phyloP scores from a whole-genome alignment of 2,113 vertebrate genomes.

The Egretta garzetta region DNA sequence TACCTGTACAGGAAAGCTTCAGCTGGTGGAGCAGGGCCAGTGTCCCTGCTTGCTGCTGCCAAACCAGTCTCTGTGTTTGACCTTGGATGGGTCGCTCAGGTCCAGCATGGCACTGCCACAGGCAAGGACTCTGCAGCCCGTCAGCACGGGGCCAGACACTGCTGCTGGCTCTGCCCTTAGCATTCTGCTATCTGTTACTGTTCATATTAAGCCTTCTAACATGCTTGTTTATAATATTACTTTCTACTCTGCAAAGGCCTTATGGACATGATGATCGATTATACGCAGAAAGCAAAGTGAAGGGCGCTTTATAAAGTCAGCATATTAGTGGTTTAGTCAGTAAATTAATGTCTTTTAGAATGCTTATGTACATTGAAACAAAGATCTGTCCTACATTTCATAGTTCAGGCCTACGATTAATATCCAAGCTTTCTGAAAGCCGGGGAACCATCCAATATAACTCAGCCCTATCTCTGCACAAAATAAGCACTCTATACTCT shows the following conservation, averaged over 20 bases:
- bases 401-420: background rate
- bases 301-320: background rate
- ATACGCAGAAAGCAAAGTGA: background rate
- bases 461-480: background rate
- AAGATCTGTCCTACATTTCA: background rate
- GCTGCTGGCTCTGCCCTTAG: background rate
- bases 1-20: background rate
- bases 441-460: background rate
- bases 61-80: background rate
- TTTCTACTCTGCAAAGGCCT: accelerated
- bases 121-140: background rate
- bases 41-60: background rate
- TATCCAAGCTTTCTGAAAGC: background rate
- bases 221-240: background rate
- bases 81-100: background rate
- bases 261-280: background rate
- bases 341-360: background rate
- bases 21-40: background rate
- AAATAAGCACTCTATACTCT: background rate
- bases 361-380: background rate
- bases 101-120: background rate
- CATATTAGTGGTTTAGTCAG: background rate
- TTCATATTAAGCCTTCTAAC: background rate
- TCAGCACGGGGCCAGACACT: background rate
- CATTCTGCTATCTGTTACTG: background rate